These are phyloP conservation scores for Ranitomeya imitator DNA, from an alignment of 2,113 vertebrate genomes.

Conservation along the genomic window DNA sequence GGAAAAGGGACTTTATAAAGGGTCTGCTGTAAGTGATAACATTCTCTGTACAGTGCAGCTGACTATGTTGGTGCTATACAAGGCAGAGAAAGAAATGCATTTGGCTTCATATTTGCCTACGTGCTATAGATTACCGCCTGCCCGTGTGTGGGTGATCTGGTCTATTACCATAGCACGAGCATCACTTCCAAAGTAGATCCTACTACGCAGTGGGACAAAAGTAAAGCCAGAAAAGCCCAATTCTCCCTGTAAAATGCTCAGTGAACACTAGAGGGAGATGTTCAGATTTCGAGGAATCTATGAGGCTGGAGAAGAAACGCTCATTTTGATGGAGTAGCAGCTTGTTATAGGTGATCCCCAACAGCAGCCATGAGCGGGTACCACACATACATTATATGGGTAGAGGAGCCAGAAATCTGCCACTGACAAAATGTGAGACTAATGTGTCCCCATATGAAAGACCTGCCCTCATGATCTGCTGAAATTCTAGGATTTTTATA, in stretches of 20 bases:
- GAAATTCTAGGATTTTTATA: neutral
- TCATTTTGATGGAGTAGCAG: neutral
- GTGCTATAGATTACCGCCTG: too few relatives aligned
- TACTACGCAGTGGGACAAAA: neutral
- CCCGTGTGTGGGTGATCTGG: too few relatives aligned
- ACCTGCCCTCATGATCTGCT: neutral
- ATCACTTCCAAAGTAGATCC: too few relatives aligned
- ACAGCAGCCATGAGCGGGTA: neutral
- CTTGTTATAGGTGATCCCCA: neutral
- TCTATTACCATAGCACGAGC: too few relatives aligned
- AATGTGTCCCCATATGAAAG: neutral
- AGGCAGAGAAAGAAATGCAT: too few relatives aligned
- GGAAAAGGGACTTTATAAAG: too few relatives aligned
- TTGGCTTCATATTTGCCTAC: too few relatives aligned
- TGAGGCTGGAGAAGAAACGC: neutral
- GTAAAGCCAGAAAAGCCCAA: neutral
- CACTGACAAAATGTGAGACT: neutral
- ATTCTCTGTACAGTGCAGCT: too few relatives aligned
- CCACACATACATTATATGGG: neutral
- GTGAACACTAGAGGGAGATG: constrained; percentile 3
- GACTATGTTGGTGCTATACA: too few relatives aligned
- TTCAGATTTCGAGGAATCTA: neutral
- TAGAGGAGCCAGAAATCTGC: neutral
- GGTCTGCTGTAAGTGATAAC: too few relatives aligned
- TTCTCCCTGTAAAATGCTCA: constrained; percentile 21